phyloP scores from a whole-genome alignment of 2,797 vertebrate genomes.

The Taeniopygia guttata region DNA sequence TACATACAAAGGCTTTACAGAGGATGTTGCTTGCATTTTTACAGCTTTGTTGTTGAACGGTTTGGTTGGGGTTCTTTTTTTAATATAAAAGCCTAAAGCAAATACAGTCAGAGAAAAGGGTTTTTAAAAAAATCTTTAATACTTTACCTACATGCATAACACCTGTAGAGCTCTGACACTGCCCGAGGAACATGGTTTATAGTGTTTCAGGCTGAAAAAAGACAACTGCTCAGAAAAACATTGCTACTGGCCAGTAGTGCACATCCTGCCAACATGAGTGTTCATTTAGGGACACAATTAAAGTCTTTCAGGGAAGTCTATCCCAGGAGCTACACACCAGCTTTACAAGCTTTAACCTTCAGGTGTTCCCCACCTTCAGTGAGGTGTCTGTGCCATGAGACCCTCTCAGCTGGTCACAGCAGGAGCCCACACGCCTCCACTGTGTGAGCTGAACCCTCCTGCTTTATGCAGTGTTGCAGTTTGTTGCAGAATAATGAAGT shows the following conservation, averaged over 20 bases:
- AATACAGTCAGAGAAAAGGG: neutral
- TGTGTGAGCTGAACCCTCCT: accelerated
- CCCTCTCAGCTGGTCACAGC: neutral
- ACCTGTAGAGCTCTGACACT: neutral
- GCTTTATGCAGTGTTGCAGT: accelerated
- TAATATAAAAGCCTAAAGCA: slow-evolving; percentile 12
- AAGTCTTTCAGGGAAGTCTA: neutral
- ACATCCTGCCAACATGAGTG: neutral
- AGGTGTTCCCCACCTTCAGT: neutral
- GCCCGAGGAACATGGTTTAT: neutral
- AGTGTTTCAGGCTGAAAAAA: neutral
- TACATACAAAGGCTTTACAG: neutral
- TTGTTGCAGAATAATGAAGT: neutral
- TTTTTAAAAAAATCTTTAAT: neutral
- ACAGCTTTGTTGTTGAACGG: neutral
- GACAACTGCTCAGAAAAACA: neutral
- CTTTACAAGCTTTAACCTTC: neutral
- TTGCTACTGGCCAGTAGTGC: neutral
- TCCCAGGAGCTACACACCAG: neutral
- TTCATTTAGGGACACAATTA: neutral
- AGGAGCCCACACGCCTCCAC: neutral
- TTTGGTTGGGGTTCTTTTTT: neutral
- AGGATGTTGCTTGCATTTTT: neutral
- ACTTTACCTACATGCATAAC: neutral
- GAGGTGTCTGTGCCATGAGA: neutral